Conservation (phyloP, 2,113 vertebrate species). For the Saccopteryx leptura region DNA sequence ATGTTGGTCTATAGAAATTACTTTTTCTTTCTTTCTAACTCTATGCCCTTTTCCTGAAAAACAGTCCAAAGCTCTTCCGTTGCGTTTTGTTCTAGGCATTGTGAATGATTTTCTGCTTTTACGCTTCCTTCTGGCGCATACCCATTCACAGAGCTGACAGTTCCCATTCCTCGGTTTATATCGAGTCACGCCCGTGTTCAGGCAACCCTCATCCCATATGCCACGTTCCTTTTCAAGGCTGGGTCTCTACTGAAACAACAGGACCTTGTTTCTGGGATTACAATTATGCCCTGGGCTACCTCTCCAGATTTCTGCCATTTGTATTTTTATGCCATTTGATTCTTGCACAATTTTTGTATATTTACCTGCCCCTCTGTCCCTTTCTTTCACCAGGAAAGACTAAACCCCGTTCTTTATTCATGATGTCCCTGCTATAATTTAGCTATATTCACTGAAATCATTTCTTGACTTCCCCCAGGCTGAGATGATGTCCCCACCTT, state of each 20-base stretch:
- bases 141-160: neutral
- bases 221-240: neutral
- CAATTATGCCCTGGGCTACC: neutral
- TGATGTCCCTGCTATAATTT: neutral
- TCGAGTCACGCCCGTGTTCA: neutral
- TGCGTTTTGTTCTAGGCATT: neutral
- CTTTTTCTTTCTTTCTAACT: slow-evolving; percentile 39
- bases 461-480: neutral
- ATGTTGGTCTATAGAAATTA: neutral
- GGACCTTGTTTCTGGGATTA: neutral
- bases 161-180: neutral
- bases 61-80: neutral
- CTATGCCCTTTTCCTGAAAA: neutral
- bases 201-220: neutral
- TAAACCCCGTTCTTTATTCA: neutral
- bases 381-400: neutral
- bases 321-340: neutral
- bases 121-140: neutral
- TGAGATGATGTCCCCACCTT: neutral
- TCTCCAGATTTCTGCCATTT: neutral
- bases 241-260: neutral
- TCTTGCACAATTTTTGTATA: neutral
- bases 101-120: neutral
- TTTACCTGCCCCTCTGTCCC: neutral
- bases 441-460: neutral